Evolutionary conservation across 1,140 invertebrate genomes (phyloP).

Genomic region (Trachelipus rathkii): DNA sequence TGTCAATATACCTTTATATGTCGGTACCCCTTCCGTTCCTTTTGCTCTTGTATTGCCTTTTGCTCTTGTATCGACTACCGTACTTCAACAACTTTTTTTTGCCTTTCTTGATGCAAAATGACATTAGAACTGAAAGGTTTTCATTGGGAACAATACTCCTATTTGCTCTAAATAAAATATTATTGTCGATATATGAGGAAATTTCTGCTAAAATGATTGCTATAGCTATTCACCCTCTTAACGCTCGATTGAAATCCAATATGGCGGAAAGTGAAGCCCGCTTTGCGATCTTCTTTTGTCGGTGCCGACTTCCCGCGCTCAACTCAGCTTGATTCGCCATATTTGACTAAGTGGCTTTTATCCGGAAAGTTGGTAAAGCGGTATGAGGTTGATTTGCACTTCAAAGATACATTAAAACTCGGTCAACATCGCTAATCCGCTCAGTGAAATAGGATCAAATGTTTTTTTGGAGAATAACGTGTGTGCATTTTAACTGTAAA

Average conservation of each 20-base stretch:
- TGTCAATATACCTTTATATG: too few relatives aligned
- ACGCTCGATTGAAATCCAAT: conserved; percentile 7
- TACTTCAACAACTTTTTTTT: background rate
- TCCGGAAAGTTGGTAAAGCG: background rate
- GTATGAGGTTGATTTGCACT: conserved; percentile 6
- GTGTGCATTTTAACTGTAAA: background rate
- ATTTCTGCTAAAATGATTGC: conserved; percentile 13
- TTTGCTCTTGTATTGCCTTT: background rate
- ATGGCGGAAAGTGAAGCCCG: background rate
- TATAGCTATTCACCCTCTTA: conserved; percentile 10
- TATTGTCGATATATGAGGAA: conserved; percentile 7
- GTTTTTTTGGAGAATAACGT: background rate
- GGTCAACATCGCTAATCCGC: conserved; percentile 4
- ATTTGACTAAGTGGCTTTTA: conserved; percentile 13
- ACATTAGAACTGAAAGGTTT: background rate
- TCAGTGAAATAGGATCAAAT: background rate
- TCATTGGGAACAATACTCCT: background rate
- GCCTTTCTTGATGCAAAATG: background rate
- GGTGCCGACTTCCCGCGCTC: background rate
- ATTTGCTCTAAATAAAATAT: conserved; percentile 14
- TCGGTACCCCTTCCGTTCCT: too few relatives aligned
- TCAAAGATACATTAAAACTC: conserved; percentile 13
- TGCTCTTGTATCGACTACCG: background rate
- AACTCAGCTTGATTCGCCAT: background rate
- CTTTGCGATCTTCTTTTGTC: conserved; percentile 6